Evolutionary conservation across 2,797 vertebrate genomes (phyloP).

Genomic region (Cossypha caffra): DNA sequence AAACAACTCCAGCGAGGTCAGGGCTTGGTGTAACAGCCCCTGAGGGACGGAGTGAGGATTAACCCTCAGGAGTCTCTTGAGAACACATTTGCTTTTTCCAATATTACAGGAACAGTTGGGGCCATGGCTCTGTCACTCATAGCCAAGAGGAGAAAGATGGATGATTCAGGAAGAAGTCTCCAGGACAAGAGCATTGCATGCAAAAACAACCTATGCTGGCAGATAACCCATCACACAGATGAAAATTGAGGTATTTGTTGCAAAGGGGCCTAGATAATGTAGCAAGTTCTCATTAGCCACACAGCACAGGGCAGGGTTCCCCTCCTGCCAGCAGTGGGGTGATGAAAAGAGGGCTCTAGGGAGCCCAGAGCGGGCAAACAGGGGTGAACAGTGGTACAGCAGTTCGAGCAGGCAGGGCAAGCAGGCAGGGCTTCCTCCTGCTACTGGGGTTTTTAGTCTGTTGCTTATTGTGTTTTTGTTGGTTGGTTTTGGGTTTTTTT

Average conservation of each 20-base stretch:
- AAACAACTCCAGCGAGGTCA: slow-evolving; percentile 2
- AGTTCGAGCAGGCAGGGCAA: not conserved
- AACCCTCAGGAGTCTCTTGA: not conserved
- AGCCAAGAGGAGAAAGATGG: not conserved
- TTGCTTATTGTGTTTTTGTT: not conserved
- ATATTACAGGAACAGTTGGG: not conserved
- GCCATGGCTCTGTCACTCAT: not conserved
- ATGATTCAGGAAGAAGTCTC: not conserved
- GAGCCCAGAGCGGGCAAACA: not conserved
- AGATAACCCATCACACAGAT: not conserved
- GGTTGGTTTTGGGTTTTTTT: not conserved
- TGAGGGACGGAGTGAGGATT: not conserved
- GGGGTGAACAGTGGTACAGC: too few species aligned
- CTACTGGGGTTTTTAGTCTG: not conserved
- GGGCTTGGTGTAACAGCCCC: not conserved
- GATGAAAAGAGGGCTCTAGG: not conserved
- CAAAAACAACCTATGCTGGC: not conserved
- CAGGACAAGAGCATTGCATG: not conserved
- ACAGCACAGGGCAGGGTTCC: not conserved
- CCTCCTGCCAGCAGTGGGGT: rapidly evolving
- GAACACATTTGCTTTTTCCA: not conserved
- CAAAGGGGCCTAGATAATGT: not conserved
- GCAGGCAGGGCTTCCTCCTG: too few species aligned
- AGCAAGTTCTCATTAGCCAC: rapidly evolving
- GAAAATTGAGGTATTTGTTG: not conserved